Evolutionary conservation across 2,797 vertebrate species (phyloP), one percentile per base, ranked within the genome.

Genomic region (Tadarida brasiliensis): DNA sequence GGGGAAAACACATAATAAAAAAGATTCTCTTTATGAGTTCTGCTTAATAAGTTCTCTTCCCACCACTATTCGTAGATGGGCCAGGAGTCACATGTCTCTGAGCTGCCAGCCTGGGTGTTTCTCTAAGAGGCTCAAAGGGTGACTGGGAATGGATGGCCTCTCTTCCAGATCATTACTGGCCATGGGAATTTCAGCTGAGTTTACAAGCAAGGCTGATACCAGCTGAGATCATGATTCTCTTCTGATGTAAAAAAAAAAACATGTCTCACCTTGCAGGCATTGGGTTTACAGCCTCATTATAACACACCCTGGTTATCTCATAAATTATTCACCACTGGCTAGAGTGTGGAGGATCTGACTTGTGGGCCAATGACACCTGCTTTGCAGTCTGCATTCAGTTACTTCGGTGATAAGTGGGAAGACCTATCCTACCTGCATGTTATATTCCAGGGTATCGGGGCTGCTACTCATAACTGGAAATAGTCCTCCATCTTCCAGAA

Each of bases 361-460:
- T 39, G 26, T 5, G 35, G 35, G 28, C 15, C 19, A 35, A 19
- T n/a, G 33, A 77, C 12, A 44, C 49, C 14, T 54, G 28, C 85
- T 83, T 47, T 86, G n/a, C 24, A 67, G 28, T 7, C 59, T 78
- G 65, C 4, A 5, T 47, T 68, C 39, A 39, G 33, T 39, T 92
- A 17, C 84, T n/a, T 93, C 47, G 39, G 12, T 22, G 90, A 78
- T 11, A 57, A 54, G 3, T 33, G 28, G 20, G n/a, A 87, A 96
- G 70, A 76, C 2, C 61, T 47, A n/a, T 44, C 73, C 68, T 97
- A 99, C 98, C 98, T 99, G 98, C 98, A 99, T 98, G 90, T 97
- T 97, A 94, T 98, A 98, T 96, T 99, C 98, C 74, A 99, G 98
- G 70, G 98, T 98, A 82, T 98, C 97, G 74, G 98, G 74, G 73